Percentiles rank a stretch among this genome's conserved stretches.
Conservation (phyloP, 1,140 invertebrate genomes). For the Monomorium pharaonis region DNA sequence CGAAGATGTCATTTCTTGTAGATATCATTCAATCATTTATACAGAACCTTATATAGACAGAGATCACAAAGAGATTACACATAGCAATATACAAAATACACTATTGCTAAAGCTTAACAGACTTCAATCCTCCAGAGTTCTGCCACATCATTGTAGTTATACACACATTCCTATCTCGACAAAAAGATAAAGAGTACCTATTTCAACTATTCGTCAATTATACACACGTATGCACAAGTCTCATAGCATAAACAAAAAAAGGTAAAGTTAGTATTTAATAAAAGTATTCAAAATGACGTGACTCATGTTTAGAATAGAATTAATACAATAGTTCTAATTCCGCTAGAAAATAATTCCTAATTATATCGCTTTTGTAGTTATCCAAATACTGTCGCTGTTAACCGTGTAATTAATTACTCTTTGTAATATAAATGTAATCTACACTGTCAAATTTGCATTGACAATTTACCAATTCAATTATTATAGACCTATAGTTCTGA, state of each 20-base stretch:
- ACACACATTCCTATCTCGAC: not conserved
- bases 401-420: not conserved
- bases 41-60: not conserved
- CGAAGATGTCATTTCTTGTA: not conserved
- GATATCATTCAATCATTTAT: conserved; percentile 5
- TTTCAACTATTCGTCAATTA: not conserved
- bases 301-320: not conserved
- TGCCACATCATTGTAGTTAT: conserved; percentile 8
- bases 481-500: not conserved
- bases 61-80: not conserved
- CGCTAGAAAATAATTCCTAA: not conserved
- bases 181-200: conserved; percentile 2
- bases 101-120: not conserved
- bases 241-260: not conserved
- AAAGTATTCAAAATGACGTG: not conserved
- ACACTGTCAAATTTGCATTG: not conserved
- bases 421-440: not conserved
- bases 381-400: not conserved
- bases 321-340: not conserved
- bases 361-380: not conserved
- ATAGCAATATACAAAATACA: not conserved
- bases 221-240: not conserved
- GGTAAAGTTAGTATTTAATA: not conserved
- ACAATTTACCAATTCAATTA: not conserved
- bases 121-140: conserved; percentile 15